Percentiles rank a stretch among this genome's conserved stretches.
phyloP scores from a whole-genome alignment of 2,888 invertebrate genomes.

The Callyntrura sp. region DNA sequence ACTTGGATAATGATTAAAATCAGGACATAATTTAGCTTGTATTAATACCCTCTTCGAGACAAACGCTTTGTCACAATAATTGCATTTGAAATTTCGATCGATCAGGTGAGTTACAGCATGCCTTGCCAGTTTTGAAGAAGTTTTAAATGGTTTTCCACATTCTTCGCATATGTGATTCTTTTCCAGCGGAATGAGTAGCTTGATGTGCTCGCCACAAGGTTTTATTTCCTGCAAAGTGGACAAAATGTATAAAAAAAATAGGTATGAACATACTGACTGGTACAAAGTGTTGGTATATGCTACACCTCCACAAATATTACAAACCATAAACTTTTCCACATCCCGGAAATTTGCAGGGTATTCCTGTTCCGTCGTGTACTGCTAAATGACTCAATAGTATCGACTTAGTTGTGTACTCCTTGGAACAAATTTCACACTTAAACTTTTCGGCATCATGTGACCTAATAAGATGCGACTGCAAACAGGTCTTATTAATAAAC shows the following conservation, averaged over 20 bases:
- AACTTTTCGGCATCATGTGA: neutral
- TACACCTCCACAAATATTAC: no score
- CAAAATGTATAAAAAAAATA: neutral
- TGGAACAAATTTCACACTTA: neutral
- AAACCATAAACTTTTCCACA: conserved; percentile 6
- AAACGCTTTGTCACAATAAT: conserved; percentile 36
- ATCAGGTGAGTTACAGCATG: conserved; percentile 17
- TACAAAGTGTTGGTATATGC: no score
- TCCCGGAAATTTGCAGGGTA: neutral
- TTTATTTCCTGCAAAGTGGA: neutral
- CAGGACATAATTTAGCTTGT: neutral
- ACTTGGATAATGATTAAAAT: conserved; percentile 16
- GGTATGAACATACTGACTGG: no score
- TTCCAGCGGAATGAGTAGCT: neutral
- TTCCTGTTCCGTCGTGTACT: neutral
- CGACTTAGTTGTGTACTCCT: neutral
- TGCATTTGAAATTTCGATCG: conserved; percentile 32
- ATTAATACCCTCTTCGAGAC: neutral
- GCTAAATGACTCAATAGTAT: neutral
- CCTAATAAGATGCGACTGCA: neutral
- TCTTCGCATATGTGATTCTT: neutral
- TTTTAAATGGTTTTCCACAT: neutral
- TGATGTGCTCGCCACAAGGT: conserved; percentile 17
- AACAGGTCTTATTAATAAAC: neutral
- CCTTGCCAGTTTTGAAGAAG: neutral